Base-by-base conservation (phyloP, 2,797 vertebrate species). In the Apogon talboti region DNA sequence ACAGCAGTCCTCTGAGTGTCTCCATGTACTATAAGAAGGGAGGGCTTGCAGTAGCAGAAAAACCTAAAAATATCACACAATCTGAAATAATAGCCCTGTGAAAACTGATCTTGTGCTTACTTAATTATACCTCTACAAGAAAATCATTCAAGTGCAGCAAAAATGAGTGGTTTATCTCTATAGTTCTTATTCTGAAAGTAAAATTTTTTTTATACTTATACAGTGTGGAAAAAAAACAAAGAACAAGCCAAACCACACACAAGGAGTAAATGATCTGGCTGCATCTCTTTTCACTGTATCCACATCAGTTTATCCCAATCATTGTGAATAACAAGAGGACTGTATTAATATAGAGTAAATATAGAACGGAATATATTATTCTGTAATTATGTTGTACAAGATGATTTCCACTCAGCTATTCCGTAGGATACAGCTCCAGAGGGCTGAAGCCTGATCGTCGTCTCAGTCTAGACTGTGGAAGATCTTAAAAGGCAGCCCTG, bases 381-480 rank as follows among this genome's bases (percentile, higher is more conserved):
- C 24, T 28, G 24, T 28, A 28, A 28, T 28, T 28, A 66, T 43
- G 42, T 58, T 69, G 70, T 58, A 43, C 16, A 41, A 67, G 54
- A 45, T 51, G 54, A 66, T 56, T 45, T 44, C 9, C 40, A 58
- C 24, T 43, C 35, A 30, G 61, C 57, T 64, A 40, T 44, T 82
- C n/a, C 48, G 49, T 33, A 49, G 19, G 50, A 38, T 56, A 62
- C 68, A 42, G 55, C 35, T 78, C 64, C 66, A 72, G 44, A 43
- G 28, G 16, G 35, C 54, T 56, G 46, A 59, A 75, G 66, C 67
- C 28, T 55, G 43, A 67, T 68, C 41, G 50, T 71, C 65, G 57
- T 79, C 64, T 66, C 37, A 76, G 71, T 46, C 59, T 47, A 64
- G 70, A 75, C 68, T 68, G 54, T 64, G 63, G 61, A 70, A 59